Conservation (phyloP, 2,888 invertebrate genomes). For the Thelaira solivaga region DNA sequence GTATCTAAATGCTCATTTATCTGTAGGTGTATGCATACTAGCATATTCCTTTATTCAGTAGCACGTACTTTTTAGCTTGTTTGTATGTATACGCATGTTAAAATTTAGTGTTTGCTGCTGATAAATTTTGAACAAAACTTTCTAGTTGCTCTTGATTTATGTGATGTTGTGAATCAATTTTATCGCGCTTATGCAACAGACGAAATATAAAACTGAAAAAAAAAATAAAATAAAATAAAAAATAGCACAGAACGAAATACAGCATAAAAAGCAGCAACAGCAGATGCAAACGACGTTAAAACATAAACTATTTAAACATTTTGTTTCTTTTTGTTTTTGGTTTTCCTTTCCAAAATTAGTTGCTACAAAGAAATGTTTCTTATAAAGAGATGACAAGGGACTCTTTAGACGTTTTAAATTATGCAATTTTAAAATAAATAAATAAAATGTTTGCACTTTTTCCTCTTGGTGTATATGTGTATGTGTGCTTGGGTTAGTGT, state of each 20-base stretch:
- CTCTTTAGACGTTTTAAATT: slow-evolving; percentile 41
- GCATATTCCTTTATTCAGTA: neutral
- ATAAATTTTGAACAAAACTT: slow-evolving; percentile 67
- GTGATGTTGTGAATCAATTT: slow-evolving; percentile 76
- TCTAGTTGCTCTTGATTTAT: slow-evolving; percentile 72
- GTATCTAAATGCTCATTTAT: neutral
- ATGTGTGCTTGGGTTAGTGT: neutral
- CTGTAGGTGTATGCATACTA: neutral
- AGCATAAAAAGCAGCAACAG: neutral
- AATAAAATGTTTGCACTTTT: too few species aligned
- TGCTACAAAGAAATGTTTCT: slow-evolving; percentile 15
- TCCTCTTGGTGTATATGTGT: neutral
- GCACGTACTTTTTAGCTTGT: neutral
- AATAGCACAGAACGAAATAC: neutral
- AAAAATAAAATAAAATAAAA: neutral
- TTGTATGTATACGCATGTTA: neutral
- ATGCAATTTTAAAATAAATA: slow-evolving; percentile 33
- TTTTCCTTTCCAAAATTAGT: slow-evolving; percentile 47
- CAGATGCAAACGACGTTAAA: slow-evolving; percentile 33
- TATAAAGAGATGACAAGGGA: slow-evolving; percentile 32
- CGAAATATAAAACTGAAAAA: slow-evolving; percentile 64
- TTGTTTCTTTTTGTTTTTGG: too few species aligned
- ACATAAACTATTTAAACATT: slow-evolving; percentile 31
- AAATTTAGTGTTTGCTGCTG: slow-evolving; percentile 57
- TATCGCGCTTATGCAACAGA: slow-evolving; percentile 70